phyloP scores from a whole-genome alignment of 2,888 invertebrate genomes.

The Ophioninae sp. region DNA sequence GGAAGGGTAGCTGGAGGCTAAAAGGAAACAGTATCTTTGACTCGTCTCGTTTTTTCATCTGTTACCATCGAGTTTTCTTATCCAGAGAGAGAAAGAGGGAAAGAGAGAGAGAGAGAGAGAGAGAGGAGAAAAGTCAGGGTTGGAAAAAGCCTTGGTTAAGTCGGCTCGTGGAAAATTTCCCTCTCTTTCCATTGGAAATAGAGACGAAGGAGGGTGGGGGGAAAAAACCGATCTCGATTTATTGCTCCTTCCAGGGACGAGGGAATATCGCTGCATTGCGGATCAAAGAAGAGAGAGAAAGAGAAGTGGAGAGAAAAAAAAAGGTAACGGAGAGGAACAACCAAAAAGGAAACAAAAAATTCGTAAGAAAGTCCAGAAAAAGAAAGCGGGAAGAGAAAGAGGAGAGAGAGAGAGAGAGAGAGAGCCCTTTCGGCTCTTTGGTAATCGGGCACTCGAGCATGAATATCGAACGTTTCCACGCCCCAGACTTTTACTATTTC shows the following conservation, averaged over 20 bases:
- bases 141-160: slow-evolving; percentile 19
- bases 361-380: slow-evolving; percentile 36
- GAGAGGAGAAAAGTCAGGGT: neutral
- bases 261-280: slow-evolving; percentile 54
- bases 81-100: neutral
- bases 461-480: slow-evolving; percentile 57
- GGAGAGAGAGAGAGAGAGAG: slow-evolving; percentile 28
- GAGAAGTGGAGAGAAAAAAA: slow-evolving; percentile 5
- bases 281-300: slow-evolving; percentile 25
- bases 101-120: neutral
- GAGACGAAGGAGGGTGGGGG: slow-evolving; percentile 5
- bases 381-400: slow-evolving; percentile 31
- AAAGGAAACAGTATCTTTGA: slow-evolving; percentile 4
- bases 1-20: neutral
- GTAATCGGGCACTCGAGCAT: slow-evolving; percentile 57
- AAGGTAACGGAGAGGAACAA: slow-evolving; percentile 2
- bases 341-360: slow-evolving; percentile 23
- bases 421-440: slow-evolving; percentile 42
- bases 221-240: slow-evolving; percentile 48
- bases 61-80: slow-evolving; percentile 20
- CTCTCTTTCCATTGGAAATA: neutral
- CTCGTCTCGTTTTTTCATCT: slow-evolving; percentile 23
- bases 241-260: slow-evolving; percentile 42
- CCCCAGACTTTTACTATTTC: slow-evolving; percentile 41
- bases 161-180: slow-evolving; percentile 29